Conservation (phyloP, 2,113 vertebrate species). For the Rhinolophus ferrumequinum region DNA sequence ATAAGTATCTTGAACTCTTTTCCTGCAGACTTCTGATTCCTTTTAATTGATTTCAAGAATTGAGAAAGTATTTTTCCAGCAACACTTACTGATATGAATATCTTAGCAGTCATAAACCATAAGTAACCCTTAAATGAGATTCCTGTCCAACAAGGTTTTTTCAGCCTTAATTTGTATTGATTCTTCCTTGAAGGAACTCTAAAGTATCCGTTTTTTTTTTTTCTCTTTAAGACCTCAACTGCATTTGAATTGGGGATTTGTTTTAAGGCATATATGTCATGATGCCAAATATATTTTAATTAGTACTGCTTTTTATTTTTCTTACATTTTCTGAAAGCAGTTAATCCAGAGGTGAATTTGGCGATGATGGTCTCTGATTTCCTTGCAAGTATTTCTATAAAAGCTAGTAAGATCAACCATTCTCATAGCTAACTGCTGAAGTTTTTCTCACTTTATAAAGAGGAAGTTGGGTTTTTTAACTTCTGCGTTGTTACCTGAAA, state of each 20-base stretch:
- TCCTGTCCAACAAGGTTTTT: neutral
- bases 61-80: conserved; percentile 46
- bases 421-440: conserved; percentile 51
- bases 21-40: neutral
- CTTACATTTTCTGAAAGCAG: conserved; percentile 42
- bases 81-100: neutral
- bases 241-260: neutral
- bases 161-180: conserved; percentile 52
- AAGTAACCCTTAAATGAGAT: conserved; percentile 9
- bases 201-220: neutral
- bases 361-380: conserved; percentile 24
- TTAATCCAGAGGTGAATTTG: conserved; percentile 43
- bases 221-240: neutral
- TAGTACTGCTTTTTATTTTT: conserved; percentile 35
- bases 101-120: conserved; percentile 15
- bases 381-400: conserved; percentile 49
- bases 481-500: conserved; percentile 79
- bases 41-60: conserved; percentile 40
- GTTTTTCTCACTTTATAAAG: conserved; percentile 69
- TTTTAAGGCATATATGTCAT: neutral
- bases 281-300: conserved; percentile 27
- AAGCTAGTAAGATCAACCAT: conserved; percentile 36
- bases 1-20: neutral
- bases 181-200: conserved; percentile 38
- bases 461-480: conserved; percentile 79